These are phyloP conservation scores for Hydropsyche betteni DNA, from an alignment of 2,888 invertebrate species.

Conservation along the genomic window DNA sequence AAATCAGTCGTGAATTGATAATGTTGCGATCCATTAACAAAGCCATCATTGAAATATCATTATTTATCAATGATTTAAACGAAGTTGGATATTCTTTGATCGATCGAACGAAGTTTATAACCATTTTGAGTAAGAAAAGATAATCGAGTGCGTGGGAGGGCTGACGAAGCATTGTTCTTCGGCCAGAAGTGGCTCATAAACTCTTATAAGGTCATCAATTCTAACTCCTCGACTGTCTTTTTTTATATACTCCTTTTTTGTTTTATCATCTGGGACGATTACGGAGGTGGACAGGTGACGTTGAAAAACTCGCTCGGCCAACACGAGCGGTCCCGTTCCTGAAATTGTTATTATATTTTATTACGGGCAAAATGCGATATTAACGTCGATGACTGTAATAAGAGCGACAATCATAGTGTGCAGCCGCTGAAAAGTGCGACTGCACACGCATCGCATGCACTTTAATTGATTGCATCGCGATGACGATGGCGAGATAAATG, in stretches of 20 bases:
- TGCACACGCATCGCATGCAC: constrained; percentile 26
- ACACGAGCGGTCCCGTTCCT: too few species aligned
- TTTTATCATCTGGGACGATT: background rate
- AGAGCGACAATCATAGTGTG: too few species aligned
- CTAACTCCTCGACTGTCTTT: too few species aligned
- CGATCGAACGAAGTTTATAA: constrained; percentile 34
- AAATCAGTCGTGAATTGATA: background rate
- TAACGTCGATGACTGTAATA: too few species aligned
- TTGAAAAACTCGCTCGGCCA: background rate
- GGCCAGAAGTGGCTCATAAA: constrained; percentile 12
- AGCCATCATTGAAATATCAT: too few species aligned
- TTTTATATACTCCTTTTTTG: too few species aligned
- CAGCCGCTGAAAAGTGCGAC: constrained; percentile 5
- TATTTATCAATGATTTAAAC: too few species aligned
- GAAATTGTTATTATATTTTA: too few species aligned
- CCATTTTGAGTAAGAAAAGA: constrained; percentile 41
- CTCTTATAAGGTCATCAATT: background rate
- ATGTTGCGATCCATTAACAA: background rate
- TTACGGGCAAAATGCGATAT: too few species aligned
- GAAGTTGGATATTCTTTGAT: constrained; percentile 5
- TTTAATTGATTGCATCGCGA: constrained; percentile 30
- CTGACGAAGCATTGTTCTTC: constrained; percentile 48
- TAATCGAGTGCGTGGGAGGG: constrained; percentile 48
- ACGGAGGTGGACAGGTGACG: constrained; percentile 7
- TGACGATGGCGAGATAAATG: background rate